Base-by-base conservation (phyloP, 2,888 invertebrate genomes). In the Phaonia tiefii region DNA sequence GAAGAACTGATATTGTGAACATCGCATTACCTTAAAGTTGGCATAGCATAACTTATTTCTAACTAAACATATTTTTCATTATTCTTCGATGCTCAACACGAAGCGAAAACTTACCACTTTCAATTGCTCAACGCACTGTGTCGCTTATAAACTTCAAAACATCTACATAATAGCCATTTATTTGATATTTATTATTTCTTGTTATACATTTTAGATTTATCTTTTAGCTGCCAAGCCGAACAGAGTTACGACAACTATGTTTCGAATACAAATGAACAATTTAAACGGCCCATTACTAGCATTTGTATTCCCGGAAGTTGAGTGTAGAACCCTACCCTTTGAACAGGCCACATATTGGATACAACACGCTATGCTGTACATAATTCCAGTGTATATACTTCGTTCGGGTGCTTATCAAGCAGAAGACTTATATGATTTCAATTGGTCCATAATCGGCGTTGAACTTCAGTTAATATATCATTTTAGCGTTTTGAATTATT, bases 331-430 rank as follows among this genome's bases (percentile, higher is more conserved):
- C 89, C 94, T 98, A 89, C 95, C 97, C 85, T 96, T 97, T 89
- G 99, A 99, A 92, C 95, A 95, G 87, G 95, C 97, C 83, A 93
- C 97, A 76, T 99, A 99, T 91, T 99, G 97, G 94, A 95, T 98
- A 89, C 99, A 99, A 91, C 99, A 99, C 92, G 94, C 96, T 84
- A 93, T 98, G 93, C 97, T 99, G 95, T 94, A 98, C 91, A 94
- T 98, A 75, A 96, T 98, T 92, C 98, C 98, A 84, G 96, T 96
- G 91, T 98, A 98, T 91, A 93, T 99, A 80, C 92, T 98, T 88
- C 86, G 92, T 92, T 72, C 89, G 97, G 97, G 97, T 89, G 95
- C 95, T 25, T 97, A 96, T 91, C 95, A 94, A 88, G 92, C 95
- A 83, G 96, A 96, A 91, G 93, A 94, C 82, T 89, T 95, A 80